phyloP scores from a whole-genome alignment of 1,140 invertebrate species.

The Vollenhovia emeryi region DNA sequence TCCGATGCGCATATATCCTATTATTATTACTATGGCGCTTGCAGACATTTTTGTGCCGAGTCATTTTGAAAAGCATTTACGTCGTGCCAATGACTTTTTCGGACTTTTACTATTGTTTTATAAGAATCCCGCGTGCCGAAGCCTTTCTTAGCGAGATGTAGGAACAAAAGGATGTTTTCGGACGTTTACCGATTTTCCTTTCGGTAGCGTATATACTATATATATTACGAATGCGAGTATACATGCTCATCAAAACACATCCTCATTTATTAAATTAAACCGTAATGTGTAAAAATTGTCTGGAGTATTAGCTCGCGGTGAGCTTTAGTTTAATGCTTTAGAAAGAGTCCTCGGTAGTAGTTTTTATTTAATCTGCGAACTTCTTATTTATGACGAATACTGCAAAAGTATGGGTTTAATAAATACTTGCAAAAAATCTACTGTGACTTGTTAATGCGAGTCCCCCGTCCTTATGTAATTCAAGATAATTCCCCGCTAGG shows the following conservation, averaged over 20 bases:
- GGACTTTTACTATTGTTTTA: slow-evolving; percentile 60
- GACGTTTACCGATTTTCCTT: slow-evolving; percentile 47
- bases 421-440: slow-evolving; percentile 74
- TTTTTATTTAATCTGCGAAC: slow-evolving; percentile 80
- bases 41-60: slow-evolving; percentile 17
- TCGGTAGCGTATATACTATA: slow-evolving; percentile 31
- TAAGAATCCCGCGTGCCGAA: slow-evolving; percentile 40
- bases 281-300: slow-evolving; percentile 75
- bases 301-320: slow-evolving; percentile 76
- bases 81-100: slow-evolving; percentile 68
- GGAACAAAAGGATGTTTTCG: slow-evolving; percentile 37
- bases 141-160: slow-evolving; percentile 44
- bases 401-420: slow-evolving; percentile 79
- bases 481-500: background rate
- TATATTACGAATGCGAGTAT: slow-evolving; percentile 57
- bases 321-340: slow-evolving; percentile 76
- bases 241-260: slow-evolving; percentile 74
- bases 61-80: slow-evolving; percentile 72
- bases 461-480: background rate
- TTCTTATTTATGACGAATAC: slow-evolving; percentile 80
- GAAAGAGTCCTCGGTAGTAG: slow-evolving; percentile 73
- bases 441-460: slow-evolving; percentile 23
- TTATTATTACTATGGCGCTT: background rate
- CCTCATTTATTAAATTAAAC: slow-evolving; percentile 74
- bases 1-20: background rate